Conservation (phyloP, 2,797 vertebrate genomes). For the Delichon dasypus region DNA sequence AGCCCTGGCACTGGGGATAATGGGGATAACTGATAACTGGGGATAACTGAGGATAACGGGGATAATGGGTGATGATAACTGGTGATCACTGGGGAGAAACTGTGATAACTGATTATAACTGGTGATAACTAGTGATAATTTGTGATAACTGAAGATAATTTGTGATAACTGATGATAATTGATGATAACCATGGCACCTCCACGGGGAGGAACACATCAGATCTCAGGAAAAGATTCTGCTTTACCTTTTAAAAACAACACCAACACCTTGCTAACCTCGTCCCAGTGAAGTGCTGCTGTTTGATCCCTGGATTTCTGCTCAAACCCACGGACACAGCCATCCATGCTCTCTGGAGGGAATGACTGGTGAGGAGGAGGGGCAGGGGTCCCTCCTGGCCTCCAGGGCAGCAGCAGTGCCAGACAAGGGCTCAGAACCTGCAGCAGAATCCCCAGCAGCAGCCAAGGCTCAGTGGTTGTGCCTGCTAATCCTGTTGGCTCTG, state of each 20-base stretch:
- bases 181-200: accelerated
- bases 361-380: neutral
- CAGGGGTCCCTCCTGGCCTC: accelerated
- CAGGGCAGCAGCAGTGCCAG: neutral
- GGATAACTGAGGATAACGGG: neutral
- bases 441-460: neutral
- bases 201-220: neutral
- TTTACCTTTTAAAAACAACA: neutral
- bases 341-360: accelerated
- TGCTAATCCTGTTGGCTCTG: neutral
- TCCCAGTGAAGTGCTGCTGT: neutral
- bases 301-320: neutral
- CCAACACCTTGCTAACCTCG: accelerated
- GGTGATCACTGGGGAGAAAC: too few species aligned
- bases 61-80: too few species aligned
- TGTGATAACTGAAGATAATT: neutral
- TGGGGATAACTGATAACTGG: too few species aligned
- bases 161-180: accelerated
- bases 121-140: too few species aligned
- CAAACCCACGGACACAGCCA: accelerated
- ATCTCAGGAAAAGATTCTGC: neutral
- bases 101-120: too few species aligned
- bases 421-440: neutral
- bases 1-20: neutral
- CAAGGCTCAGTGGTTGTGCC: neutral